A percentile compares a stretch with the other conserved stretches of the same genome.
phyloP scores from a whole-genome alignment of 2,888 invertebrate species.

The Ennomos quercinarius region DNA sequence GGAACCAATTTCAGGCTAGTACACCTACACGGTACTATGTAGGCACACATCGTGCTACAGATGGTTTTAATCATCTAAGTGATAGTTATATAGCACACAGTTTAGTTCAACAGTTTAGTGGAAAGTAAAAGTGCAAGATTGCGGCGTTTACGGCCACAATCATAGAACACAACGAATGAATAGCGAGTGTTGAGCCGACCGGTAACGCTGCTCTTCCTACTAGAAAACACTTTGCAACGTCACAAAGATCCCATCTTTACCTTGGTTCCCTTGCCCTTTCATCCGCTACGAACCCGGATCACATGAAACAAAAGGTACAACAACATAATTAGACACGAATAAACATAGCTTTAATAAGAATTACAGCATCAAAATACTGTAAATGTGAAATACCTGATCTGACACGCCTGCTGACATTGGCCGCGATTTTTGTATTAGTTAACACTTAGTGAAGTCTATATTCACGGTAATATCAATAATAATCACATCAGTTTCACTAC shows the following conservation, averaged over 20 bases:
- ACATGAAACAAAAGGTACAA: constrained; percentile 86
- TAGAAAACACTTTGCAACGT: constrained; percentile 82
- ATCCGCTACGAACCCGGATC: constrained; percentile 87
- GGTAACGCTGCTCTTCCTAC: constrained; percentile 64
- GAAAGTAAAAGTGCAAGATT: constrained; percentile 60
- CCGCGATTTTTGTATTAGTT: constrained; percentile 86
- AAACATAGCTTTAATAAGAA: constrained; percentile 46
- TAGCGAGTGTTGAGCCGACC: constrained; percentile 71
- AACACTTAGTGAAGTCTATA: constrained; percentile 79
- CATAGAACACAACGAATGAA: constrained; percentile 51
- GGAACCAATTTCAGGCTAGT: constrained; percentile 32
- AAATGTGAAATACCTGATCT: constrained; percentile 91
- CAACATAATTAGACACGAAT: constrained; percentile 52
- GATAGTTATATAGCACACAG: constrained; percentile 8
- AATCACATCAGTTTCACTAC: constrained; percentile 83
- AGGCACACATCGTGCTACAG: constrained; percentile 22
- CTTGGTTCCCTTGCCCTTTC: constrained; percentile 95
- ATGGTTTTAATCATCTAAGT: constrained; percentile 11
- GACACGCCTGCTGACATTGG: constrained; percentile 97
- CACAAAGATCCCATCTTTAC: constrained; percentile 82
- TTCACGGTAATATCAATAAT: constrained; percentile 72
- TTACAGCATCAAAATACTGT: constrained; percentile 56
- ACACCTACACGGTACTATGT: constrained; percentile 39
- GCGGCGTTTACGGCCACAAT: constrained; percentile 57
- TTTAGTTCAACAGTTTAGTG: constrained; percentile 47